Evolutionary conservation across 2,888 invertebrate genomes (phyloP).

Genomic region (Cryptocheilus praepositus): DNA sequence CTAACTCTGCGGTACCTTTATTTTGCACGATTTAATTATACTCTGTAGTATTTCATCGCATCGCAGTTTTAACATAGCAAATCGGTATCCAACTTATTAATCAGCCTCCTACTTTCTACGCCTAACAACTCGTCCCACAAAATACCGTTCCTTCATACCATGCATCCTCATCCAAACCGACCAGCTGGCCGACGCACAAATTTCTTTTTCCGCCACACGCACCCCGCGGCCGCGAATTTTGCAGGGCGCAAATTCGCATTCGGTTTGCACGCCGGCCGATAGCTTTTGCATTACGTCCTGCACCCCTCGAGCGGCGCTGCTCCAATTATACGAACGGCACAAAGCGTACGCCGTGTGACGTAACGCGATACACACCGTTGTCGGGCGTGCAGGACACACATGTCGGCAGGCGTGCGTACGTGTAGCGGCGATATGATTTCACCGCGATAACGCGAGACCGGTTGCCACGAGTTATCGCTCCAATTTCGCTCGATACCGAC

Average conservation of each 20-base stretch:
- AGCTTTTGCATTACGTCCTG: background rate
- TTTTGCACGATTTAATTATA: too few relatives aligned
- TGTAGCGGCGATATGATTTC: constrained; percentile 7
- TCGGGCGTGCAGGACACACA: background rate
- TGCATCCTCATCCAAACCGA: too few relatives aligned
- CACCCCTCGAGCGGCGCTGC: constrained; percentile 16
- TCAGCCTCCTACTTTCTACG: too few relatives aligned
- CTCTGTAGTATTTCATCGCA: too few relatives aligned
- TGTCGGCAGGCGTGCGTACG: background rate
- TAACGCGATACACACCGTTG: background rate
- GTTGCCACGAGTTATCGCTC: constrained; percentile 39
- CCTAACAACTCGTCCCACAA: too few relatives aligned
- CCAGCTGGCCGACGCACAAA: too few relatives aligned
- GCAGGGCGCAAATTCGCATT: background rate
- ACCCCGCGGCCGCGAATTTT: too few relatives aligned
- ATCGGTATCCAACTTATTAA: too few relatives aligned
- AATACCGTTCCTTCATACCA: too few relatives aligned
- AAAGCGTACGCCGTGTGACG: constrained; percentile 24
- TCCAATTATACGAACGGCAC: constrained; percentile 26
- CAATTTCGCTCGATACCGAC: constrained; percentile 32
- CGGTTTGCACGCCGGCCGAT: background rate
- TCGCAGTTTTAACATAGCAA: too few relatives aligned
- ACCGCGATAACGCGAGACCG: constrained; percentile 36
- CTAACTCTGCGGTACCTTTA: too few relatives aligned
- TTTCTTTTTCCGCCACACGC: too few relatives aligned